Evolutionary conservation across 2,113 vertebrate genomes (phyloP).

Genomic region (Coryphaenoides rupestris): DNA sequence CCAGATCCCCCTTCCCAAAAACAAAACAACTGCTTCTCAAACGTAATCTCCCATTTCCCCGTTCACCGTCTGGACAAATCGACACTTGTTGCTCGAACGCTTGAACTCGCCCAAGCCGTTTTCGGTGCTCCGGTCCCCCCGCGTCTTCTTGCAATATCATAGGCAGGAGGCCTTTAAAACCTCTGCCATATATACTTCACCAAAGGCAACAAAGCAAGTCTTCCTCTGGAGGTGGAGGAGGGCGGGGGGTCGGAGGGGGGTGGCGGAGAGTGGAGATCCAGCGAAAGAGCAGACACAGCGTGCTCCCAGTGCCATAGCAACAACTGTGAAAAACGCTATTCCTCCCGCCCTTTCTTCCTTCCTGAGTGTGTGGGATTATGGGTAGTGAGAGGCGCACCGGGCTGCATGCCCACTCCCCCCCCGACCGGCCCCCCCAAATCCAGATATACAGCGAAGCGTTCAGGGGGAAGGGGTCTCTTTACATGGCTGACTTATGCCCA

Average conservation of each 20-base stretch:
- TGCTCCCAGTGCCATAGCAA: slow-evolving; percentile 57
- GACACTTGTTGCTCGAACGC: background rate
- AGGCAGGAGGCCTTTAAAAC: slow-evolving; percentile 23
- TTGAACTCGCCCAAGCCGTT: background rate
- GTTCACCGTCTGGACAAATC: background rate
- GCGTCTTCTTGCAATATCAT: slow-evolving; percentile 13
- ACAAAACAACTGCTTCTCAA: too few relatives aligned
- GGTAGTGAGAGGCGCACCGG: slow-evolving; percentile 36
- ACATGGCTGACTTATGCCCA: slow-evolving; percentile 71
- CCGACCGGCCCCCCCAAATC: slow-evolving; percentile 44
- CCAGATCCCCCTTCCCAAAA: too few relatives aligned
- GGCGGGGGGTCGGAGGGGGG: too few relatives aligned
- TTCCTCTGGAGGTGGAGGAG: slow-evolving; percentile 11
- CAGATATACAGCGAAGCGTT: slow-evolving; percentile 45
- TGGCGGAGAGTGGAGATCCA: slow-evolving; percentile 22
- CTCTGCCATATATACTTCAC: background rate
- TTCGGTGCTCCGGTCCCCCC: background rate
- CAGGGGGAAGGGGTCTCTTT: slow-evolving; percentile 57
- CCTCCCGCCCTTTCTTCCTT: slow-evolving; percentile 41
- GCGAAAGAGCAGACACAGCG: slow-evolving; percentile 53
- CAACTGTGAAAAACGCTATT: slow-evolving; percentile 68
- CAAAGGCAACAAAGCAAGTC: slow-evolving; percentile 33
- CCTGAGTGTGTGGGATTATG: slow-evolving; percentile 56
- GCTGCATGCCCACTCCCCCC: slow-evolving; percentile 49
- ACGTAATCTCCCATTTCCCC: too few relatives aligned